Conservation (phyloP, 2,888 invertebrate genomes). For the Sthenelais limicola region DNA sequence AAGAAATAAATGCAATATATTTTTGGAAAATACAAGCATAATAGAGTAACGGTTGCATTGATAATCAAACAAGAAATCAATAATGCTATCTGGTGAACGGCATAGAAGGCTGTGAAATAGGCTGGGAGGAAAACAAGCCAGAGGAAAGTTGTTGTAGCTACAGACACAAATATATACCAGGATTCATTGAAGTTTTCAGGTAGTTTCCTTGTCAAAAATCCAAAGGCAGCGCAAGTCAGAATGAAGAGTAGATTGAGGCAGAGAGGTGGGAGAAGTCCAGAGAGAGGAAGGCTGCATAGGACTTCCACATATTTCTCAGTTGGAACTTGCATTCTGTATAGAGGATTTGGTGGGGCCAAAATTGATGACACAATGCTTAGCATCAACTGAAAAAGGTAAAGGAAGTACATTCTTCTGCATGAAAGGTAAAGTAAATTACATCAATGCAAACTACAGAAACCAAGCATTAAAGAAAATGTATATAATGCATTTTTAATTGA, state of each 20-base stretch:
- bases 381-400: constrained; percentile 26
- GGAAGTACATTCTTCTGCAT: too few species aligned
- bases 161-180: constrained; percentile 51
- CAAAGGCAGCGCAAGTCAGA: constrained; percentile 45
- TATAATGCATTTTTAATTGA: too few species aligned
- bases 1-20: too few species aligned
- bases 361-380: constrained; percentile 2
- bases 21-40: too few species aligned
- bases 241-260: constrained; percentile 48
- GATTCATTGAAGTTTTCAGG: constrained; percentile 53
- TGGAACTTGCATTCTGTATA: constrained; percentile 24
- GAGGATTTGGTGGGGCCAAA: background rate
- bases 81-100: constrained; percentile 46
- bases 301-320: constrained; percentile 57
- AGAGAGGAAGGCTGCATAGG: constrained; percentile 56
- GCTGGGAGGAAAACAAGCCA: constrained; percentile 50
- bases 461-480: too few species aligned
- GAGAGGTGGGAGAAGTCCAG: constrained; percentile 56
- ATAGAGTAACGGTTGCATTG: too few species aligned
- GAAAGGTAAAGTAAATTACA: too few species aligned
- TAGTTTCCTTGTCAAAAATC: constrained; percentile 47
- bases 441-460: too few species aligned
- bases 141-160: constrained; percentile 48
- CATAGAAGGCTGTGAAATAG: constrained; percentile 47
- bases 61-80: too few species aligned